Base-by-base conservation (phyloP, 1,140 invertebrate species). In the Ceratitis capitata region DNA sequence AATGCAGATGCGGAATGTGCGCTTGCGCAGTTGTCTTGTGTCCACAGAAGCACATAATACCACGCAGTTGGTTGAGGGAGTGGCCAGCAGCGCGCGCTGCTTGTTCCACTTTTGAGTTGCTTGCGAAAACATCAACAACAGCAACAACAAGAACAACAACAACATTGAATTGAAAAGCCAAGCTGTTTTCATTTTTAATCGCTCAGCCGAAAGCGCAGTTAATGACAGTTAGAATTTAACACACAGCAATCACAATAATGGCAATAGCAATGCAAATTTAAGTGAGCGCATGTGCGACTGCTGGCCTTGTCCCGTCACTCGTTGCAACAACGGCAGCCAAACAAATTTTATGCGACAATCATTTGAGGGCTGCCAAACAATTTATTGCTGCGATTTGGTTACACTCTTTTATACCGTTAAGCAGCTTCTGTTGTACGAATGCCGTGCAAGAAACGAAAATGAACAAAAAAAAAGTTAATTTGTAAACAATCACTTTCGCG, bases 401-500 rank as follows among this genome's bases (percentile, higher is more conserved):
- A n/a, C 69, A 45, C 69, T 78, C 69, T 45, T 42, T 78, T 39
- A 74, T 74, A 7, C 19, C 3, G 35, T 10, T 61, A 1, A 10
- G 3, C 3, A 5, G 42, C n/a, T 35, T 10, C 69, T 42, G 39
- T 78, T 78, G 39, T 45, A n/a, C 45, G 45, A 35, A 16, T 42
- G 69, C 26, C n/a, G n/a, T 78, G 39, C 69, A 78, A 45, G 26
- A 78, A 78, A 45, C 45, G 10, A 78, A n/a, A 78, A 47, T 78
- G 10, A 32, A 32, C 64, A 78, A 78, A 78, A 58, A 56, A 39
- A 78, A 9, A 16, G 35, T 42, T 78, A 78, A 78, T 78, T 78
- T 78, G 69, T 78, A 78, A 78, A 78, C 69, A 78, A 78, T 78
- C 69, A 78, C 69, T 78, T 78, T 78, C 69, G 69, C 39, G n/a